These are phyloP conservation scores for Cryptocheilus praepositus DNA, from an alignment of 2,888 invertebrate species.

Conservation along the genomic window DNA sequence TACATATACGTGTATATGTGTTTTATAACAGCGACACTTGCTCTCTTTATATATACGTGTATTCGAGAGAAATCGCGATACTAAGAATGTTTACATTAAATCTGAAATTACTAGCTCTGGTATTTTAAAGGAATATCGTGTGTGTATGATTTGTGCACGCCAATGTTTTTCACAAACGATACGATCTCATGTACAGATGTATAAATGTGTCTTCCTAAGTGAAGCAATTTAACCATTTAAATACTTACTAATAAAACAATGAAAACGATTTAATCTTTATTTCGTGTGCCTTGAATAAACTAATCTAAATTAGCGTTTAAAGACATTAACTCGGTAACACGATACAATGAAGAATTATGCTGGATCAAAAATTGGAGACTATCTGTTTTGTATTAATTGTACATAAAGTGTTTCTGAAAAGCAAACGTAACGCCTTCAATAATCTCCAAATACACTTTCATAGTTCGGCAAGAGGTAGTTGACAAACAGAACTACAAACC, in stretches of 20 bases:
- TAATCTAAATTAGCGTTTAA: no score
- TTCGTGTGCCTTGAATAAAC: not conserved
- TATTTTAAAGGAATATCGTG: conserved; percentile 1
- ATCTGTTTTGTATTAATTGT: no score
- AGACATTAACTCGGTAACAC: no score
- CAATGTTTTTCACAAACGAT: conserved; percentile 14
- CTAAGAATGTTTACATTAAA: conserved; percentile 15
- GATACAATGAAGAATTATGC: no score
- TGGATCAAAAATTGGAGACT: no score
- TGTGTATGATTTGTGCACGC: conserved; percentile 1
- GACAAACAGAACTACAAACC: not conserved
- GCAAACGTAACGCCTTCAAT: no score
- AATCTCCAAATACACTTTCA: not conserved
- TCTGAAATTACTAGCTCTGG: conserved; percentile 16
- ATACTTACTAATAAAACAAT: conserved; percentile 43
- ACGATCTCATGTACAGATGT: conserved; percentile 32
- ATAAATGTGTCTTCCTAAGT: conserved; percentile 46
- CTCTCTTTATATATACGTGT: conserved; percentile 30
- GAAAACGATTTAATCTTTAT: conserved; percentile 9
- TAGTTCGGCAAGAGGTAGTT: conserved; percentile 1
- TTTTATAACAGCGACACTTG: conserved; percentile 11
- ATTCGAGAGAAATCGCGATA: conserved; percentile 19
- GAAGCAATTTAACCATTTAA: conserved; percentile 36
- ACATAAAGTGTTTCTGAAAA: no score
- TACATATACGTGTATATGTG: conserved; percentile 20